Base-by-base conservation (phyloP, 2,888 invertebrate genomes). In the Elgonia sp. region DNA sequence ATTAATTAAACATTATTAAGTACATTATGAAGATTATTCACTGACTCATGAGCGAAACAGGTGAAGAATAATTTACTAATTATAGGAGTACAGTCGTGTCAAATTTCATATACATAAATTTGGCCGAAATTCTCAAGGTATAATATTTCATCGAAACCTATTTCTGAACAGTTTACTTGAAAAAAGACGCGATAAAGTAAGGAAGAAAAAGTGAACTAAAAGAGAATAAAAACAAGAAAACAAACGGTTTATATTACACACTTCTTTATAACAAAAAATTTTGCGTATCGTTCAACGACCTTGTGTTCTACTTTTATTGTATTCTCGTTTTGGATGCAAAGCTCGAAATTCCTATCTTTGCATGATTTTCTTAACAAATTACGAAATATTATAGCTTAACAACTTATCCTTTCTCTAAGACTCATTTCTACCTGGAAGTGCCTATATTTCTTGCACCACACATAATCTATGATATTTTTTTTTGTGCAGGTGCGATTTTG, bases 341-440 rank as follows among this genome's bases (percentile, higher is more conserved):
- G 21, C 53, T n/a, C 53, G 37, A 50, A 50, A 81, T 63, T 63
- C 39, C 81, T 60, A 60, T 46, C 69, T 57, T 20, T 29, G 57
- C 67, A 67, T 57, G 70, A 83, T 76, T 62, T 81, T 81, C 63
- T 63, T 63, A 72, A 63, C 50, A 72, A 81, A 81, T 53, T 53
- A 72, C 72, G 39, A 79, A 72, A 84, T 72, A 72, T 79, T 79
- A 57, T 57, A 55, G 53, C 55, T 76, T 72, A 72, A 77, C 77
- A 65, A 79, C 53, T 84, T 21, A 69, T 84, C 42, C 46, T 57
- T 46, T 42, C 39, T 69, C 21, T 29, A 60, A 60, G 18, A 60
- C 29, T 10, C 10, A 18, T 65, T 50, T 76, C 63, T 16, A 18
- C 8, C 42, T 10, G 20, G 14, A 46, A 29, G 12, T 60, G 7